Evolutionary conservation across 2,797 vertebrate species (phyloP), one percentile per base, ranked within the genome.

Genomic region (Taeniopygia guttata): DNA sequence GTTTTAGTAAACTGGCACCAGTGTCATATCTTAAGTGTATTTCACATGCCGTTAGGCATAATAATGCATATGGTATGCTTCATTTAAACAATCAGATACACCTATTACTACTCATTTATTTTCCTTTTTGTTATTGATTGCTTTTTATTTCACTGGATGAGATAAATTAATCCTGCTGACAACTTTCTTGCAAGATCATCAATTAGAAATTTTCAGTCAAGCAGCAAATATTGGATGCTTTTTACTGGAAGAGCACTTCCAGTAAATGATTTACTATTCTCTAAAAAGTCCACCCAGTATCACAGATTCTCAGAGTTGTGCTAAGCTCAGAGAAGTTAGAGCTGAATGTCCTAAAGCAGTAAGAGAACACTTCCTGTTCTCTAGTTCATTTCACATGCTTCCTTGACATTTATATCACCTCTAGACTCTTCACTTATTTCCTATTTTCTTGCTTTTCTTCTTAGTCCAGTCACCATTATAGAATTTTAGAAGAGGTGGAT

Each of bases 111-210:
- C 78, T 80, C 75, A 97, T 98, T 97, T 97, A 91, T 97, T 98
- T 98, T 96, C 95, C 89, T 90, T 96, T 97, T 98, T 97, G 95
- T 97, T 98, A 98, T 96, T 98, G 97, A 96, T 97, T 97, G 91
- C 51, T 43, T 87, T 90, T 96, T 96, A 94, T 93, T 96, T 86
- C 58, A 63, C 58, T 82, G 91, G 69, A 40, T 96, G 87, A 94
- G 74, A 96, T 69, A 95, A 96, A 97, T 90, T 92, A 91, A 91
- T 95, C 32, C 60, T 70, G 23, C 62, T 96, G 75, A 77, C 46
- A 94, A 92, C 62, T 59, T 88, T 79, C 49, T 74, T 84, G 66
- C 54, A 66, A 80, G 52, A 90, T 90, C 73, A 86, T 92, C 69
- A 92, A 29, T 84, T 91, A 86, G 60, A 94, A 91, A 72, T 72